phyloP scores from a whole-genome alignment of 1,140 invertebrate species.

The Drosophila oshimai region DNA sequence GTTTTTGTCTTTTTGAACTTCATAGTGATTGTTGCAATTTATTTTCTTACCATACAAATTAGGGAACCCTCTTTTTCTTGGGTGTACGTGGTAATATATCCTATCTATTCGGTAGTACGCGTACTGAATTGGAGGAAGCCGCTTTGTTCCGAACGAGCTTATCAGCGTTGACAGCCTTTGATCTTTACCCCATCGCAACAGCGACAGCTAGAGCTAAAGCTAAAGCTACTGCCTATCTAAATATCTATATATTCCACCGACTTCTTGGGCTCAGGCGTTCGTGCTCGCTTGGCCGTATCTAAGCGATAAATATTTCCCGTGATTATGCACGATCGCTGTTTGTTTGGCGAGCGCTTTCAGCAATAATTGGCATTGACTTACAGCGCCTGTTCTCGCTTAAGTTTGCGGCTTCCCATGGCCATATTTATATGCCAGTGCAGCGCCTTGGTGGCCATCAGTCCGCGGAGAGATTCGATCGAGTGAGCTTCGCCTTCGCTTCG shows the following conservation, averaged over 20 bases:
- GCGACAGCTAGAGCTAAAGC: neutral
- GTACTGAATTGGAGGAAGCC: neutral
- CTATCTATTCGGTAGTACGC: neutral
- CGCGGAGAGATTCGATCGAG: slow-evolving; percentile 65
- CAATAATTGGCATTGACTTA: slow-evolving; percentile 71
- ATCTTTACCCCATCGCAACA: slow-evolving; percentile 17
- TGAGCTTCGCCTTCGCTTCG: slow-evolving; percentile 54
- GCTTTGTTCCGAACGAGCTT: slow-evolving; percentile 11
- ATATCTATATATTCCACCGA: slow-evolving; percentile 13
- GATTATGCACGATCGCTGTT: slow-evolving; percentile 42
- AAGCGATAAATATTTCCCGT: slow-evolving; percentile 46
- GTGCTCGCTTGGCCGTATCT: slow-evolving; percentile 28
- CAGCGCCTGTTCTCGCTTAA: slow-evolving; percentile 18
- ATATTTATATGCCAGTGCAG: slow-evolving; percentile 45
- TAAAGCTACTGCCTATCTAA: too few relatives aligned
- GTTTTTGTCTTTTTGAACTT: too few relatives aligned
- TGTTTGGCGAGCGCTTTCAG: slow-evolving; percentile 34
- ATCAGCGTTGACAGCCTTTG: slow-evolving; percentile 9
- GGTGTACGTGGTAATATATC: neutral
- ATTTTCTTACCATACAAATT: too few relatives aligned
- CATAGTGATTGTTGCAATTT: too few relatives aligned
- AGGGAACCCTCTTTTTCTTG: neutral
- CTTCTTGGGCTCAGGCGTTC: neutral
- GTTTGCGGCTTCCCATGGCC: slow-evolving; percentile 18
- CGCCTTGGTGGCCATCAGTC: slow-evolving; percentile 51